A percentile compares a stretch with the other conserved stretches of the same genome.
Evolutionary conservation across 2,113 vertebrate genomes (phyloP).

Genomic region (Microtus pennsylvanicus): DNA sequence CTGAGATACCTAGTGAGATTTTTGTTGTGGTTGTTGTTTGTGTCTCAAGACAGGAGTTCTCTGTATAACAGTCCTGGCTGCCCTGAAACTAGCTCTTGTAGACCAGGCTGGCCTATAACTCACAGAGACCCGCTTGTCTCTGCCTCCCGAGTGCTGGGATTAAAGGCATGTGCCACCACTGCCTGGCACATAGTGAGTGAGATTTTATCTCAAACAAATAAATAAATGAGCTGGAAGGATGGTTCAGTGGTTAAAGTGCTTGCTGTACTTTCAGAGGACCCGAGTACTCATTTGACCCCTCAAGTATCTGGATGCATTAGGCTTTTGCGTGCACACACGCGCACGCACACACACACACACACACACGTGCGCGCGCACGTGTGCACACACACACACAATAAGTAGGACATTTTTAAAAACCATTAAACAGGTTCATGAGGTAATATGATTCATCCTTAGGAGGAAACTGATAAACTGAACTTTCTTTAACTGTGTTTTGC

Average conservation of each 20-base stretch:
- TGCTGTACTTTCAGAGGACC: not conserved
- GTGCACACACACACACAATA: not conserved
- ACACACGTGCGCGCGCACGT: too few species aligned
- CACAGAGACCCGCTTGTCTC: too few species aligned
- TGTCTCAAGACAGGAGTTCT: too few species aligned
- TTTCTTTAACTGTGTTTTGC: slow-evolving; percentile 12
- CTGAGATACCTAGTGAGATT: not conserved
- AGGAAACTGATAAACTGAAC: not conserved
- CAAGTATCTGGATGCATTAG: not conserved
- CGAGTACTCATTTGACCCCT: not conserved
- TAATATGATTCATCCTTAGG: not conserved
- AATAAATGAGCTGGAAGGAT: not conserved
- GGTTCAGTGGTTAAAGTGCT: not conserved
- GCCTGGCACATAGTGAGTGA: not conserved
- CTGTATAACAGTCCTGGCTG: too few species aligned
- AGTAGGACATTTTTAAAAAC: not conserved
- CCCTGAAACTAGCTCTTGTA: too few species aligned
- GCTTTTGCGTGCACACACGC: not conserved
- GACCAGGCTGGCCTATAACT: too few species aligned
- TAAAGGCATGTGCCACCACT: too few species aligned
- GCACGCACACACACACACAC: not conserved
- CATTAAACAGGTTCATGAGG: not conserved
- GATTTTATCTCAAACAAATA: not conserved
- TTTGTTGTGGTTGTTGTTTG: too few species aligned
- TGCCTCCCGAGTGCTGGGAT: too few species aligned